Evolutionary conservation across 2,888 invertebrate genomes (phyloP), one percentile per base, ranked within the genome.

Genomic region (Erebia palarica): DNA sequence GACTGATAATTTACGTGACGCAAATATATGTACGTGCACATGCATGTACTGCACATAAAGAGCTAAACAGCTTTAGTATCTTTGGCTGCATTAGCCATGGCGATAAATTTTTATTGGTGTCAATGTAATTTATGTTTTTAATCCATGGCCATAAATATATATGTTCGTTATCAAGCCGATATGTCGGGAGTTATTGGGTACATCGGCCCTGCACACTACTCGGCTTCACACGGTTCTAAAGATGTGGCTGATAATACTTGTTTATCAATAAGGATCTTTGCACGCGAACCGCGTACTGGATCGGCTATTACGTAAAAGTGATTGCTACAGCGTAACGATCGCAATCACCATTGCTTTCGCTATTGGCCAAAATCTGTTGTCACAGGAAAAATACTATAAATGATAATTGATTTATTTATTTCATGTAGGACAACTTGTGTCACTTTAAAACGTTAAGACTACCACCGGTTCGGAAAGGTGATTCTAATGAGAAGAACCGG

Each of bases 201-300:
- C 61, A 61, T 59, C n/a, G 59, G 11, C 63, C 61, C 18, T 61
- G 61, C 68, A 53, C 53, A 53, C 57, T 42, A 44, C 69, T 42
- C 65, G 55, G 47, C 64, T 44, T 13, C 66, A 58, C 57, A 44
- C 44, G 66, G 66, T 10, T 65, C 66, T 21, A 57, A 18, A 27
- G 27, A 58, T 5, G 44, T 53, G n/a, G n/a, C 21, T 47, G 55
- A 65, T 65, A 65, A 44, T 36, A 65, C 5, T 14, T 42, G 16
- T 36, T 64, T 66, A 57, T 66, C 44, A 44, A 14, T 49, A 64
- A 64, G 63, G 63, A 4, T 27, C 13, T 21, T 21, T 49, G 18
- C 21, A 18, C 49, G 63, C 13, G 18, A 21, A 49, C 11, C 21
- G 63, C 18, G 10, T 42, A 14, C 4, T 18, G 59, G 14, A 8